phyloP scores from a whole-genome alignment of 2,113 vertebrate species.

The Ovis canadensis region DNA sequence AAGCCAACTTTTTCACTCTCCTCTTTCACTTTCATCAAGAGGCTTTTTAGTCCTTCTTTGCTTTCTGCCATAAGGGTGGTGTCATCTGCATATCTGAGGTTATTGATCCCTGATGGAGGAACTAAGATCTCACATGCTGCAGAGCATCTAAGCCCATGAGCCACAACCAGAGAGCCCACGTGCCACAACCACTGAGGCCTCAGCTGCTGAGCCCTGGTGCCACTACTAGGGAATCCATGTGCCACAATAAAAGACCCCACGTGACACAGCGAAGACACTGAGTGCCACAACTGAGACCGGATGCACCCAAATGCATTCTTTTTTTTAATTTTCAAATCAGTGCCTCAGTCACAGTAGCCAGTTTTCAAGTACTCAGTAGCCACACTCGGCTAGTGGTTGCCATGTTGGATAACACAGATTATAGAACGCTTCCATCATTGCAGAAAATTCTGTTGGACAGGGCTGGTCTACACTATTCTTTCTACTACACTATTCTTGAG shows the following conservation, averaged over 20 bases:
- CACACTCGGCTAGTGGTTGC: not conserved
- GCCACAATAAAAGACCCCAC: not conserved
- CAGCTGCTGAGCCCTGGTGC: not conserved
- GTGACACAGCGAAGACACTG: not conserved
- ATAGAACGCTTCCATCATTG: accelerated
- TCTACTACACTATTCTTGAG: not conserved
- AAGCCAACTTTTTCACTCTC: not conserved
- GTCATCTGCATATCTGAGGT: not conserved
- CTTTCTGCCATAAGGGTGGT: not conserved
- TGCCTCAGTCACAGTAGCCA: not conserved
- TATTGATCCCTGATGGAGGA: not conserved
- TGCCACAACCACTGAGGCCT: not conserved
- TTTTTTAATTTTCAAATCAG: not conserved
- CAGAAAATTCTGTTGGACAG: not conserved
- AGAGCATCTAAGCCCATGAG: not conserved
- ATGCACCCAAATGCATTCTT: not conserved
- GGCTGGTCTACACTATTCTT: not conserved
- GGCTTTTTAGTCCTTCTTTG: not conserved
- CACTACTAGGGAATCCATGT: not conserved
- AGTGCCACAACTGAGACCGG: not conserved
- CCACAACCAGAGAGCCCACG: not conserved
- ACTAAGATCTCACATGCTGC: not conserved
- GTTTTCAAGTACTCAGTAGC: not conserved
- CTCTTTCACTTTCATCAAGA: not conserved
- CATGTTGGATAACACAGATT: accelerated